Conservation (phyloP, 2,888 invertebrate genomes). For the Leptarthrus brevirostris region DNA sequence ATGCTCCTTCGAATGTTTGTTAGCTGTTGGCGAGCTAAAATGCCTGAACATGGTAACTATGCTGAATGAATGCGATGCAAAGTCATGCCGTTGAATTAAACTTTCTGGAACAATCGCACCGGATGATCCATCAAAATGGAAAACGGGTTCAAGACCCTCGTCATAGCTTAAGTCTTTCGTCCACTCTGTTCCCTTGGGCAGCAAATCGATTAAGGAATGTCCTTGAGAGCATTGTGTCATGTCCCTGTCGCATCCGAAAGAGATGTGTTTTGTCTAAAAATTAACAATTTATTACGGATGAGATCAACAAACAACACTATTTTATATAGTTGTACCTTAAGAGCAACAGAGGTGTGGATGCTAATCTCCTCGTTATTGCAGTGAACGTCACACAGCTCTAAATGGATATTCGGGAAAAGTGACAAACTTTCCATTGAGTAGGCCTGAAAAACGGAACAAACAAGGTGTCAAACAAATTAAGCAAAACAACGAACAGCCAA, state of each 20-base stretch:
- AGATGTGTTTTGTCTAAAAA: slow-evolving; percentile 76
- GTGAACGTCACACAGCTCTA: slow-evolving; percentile 67
- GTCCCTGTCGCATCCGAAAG: slow-evolving; percentile 96
- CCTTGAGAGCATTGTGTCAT: slow-evolving; percentile 63
- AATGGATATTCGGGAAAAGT: slow-evolving; percentile 65
- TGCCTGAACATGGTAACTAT: slow-evolving; percentile 96
- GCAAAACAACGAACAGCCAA: not conserved
- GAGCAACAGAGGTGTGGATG: slow-evolving; percentile 63
- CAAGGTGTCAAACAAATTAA: not conserved
- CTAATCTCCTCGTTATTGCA: slow-evolving; percentile 63
- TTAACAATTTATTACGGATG: too few relatives aligned
- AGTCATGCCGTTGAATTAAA: slow-evolving; percentile 75
- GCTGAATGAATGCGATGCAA: slow-evolving; percentile 84
- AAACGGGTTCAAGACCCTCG: slow-evolving; percentile 90
- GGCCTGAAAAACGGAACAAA: slow-evolving; percentile 57
- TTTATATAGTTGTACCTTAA: slow-evolving; percentile 64
- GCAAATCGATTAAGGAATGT: slow-evolving; percentile 60
- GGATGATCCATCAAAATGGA: slow-evolving; percentile 94
- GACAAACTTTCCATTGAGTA: slow-evolving; percentile 63
- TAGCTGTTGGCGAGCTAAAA: slow-evolving; percentile 78
- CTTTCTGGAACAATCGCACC: slow-evolving; percentile 86
- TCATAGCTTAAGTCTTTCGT: slow-evolving; percentile 85
- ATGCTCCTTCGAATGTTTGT: slow-evolving; percentile 95
- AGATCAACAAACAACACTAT: too few relatives aligned
- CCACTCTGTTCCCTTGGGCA: slow-evolving; percentile 77